Percentiles rank a stretch among this genome's conserved stretches.
These are phyloP conservation scores for Acanthurus tractus DNA, from an alignment of 2,797 vertebrate genomes.

Conservation along the genomic window DNA sequence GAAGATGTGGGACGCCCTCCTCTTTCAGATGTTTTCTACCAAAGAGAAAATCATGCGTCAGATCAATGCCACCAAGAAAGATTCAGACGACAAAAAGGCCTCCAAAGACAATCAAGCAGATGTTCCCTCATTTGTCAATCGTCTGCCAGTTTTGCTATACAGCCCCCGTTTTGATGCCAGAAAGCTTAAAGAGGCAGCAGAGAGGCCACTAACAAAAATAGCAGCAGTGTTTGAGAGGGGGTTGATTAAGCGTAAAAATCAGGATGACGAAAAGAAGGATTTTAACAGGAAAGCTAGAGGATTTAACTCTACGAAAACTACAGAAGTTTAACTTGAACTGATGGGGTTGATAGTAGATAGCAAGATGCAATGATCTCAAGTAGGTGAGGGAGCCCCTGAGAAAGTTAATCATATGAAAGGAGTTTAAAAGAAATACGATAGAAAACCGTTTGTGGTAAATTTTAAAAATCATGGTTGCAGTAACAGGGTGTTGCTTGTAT, in stretches of 20 bases:
- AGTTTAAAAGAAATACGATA: too few relatives aligned
- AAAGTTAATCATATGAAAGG: too few relatives aligned
- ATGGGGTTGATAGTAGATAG: conserved; percentile 4
- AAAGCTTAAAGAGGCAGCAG: conserved; percentile 91
- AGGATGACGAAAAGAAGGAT: conserved; percentile 85
- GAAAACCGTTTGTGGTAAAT: too few relatives aligned
- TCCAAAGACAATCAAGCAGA: conserved; percentile 70
- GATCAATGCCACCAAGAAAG: conserved; percentile 69
- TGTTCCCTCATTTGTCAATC: conserved; percentile 79
- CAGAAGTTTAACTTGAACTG: conserved; percentile 49
- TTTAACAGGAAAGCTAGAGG: conserved; percentile 92
- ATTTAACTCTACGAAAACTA: conserved; percentile 78
- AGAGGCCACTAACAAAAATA: conserved; percentile 85
- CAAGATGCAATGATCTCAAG: too few relatives aligned
- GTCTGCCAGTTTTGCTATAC: conserved; percentile 90
- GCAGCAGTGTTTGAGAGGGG: conserved; percentile 83
- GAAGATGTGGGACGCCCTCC: conserved; percentile 95
- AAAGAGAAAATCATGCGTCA: conserved; percentile 84
- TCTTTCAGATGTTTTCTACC: conserved; percentile 91
- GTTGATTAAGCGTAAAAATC: conserved; percentile 79
- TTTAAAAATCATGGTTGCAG: background rate
- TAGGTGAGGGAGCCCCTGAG: too few relatives aligned
- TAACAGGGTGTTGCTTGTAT: background rate
- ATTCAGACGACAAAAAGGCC: conserved; percentile 61
- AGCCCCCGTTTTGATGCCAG: conserved; percentile 93